Percentiles rank a stretch among this genome's conserved stretches.
Evolutionary conservation across 2,888 invertebrate genomes (phyloP).

Genomic region (Trachelus tabidus): DNA sequence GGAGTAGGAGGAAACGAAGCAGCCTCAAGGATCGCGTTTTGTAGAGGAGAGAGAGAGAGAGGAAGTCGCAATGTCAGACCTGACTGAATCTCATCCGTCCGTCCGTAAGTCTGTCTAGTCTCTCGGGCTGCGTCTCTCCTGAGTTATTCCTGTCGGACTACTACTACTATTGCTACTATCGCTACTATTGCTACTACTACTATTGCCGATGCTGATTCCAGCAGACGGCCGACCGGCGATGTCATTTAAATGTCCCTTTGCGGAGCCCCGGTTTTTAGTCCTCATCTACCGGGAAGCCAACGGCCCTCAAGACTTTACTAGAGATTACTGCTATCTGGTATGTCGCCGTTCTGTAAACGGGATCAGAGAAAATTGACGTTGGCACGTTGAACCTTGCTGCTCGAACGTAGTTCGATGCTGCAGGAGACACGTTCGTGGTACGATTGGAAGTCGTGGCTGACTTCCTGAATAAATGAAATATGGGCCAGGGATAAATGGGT

Average conservation of each 20-base stretch:
- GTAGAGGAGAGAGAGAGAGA: constrained; percentile 20
- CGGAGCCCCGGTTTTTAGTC: constrained; percentile 59
- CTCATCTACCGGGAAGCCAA: constrained; percentile 55
- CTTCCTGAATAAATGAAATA: not conserved
- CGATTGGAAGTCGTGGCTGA: not conserved
- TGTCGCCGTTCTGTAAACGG: not conserved
- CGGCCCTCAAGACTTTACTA: constrained; percentile 33
- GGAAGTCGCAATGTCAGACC: constrained; percentile 45
- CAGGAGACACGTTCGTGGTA: not conserved
- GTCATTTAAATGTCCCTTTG: constrained; percentile 64
- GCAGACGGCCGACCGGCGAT: constrained; percentile 43
- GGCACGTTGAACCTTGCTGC: not conserved
- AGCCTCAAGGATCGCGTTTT: not conserved
- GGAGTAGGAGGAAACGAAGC: constrained; percentile 2
- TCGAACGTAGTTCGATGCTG: not conserved
- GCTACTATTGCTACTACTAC: not conserved
- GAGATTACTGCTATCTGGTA: constrained; percentile 2
- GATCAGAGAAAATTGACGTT: not conserved
- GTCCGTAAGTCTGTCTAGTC: constrained; percentile 42
- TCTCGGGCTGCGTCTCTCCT: constrained; percentile 29
- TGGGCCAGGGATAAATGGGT: not conserved
- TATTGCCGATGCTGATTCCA: constrained; percentile 25
- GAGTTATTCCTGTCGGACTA: constrained; percentile 54
- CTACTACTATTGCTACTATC: not conserved
- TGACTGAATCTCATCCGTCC: constrained; percentile 53